phyloP scores from a whole-genome alignment of 2,797 vertebrate genomes.

The Fringilla coelebs region DNA sequence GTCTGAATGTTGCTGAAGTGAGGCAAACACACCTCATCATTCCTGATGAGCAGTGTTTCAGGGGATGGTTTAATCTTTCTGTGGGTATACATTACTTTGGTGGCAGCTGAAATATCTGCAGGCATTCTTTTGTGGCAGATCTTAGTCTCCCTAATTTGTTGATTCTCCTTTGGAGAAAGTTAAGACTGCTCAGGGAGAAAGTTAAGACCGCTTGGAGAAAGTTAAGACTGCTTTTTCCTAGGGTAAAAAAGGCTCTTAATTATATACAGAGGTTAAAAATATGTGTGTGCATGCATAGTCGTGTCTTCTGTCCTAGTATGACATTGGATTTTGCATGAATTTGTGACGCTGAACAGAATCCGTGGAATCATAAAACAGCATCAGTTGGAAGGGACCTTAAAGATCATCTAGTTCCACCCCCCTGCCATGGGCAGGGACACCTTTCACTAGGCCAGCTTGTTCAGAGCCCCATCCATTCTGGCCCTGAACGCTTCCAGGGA shows the following conservation, averaged over 20 bases:
- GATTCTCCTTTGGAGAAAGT: not conserved
- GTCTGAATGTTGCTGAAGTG: not conserved
- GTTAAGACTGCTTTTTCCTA: not conserved
- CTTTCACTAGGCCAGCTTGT: not conserved
- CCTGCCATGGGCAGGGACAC: not conserved
- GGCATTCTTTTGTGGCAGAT: not conserved
- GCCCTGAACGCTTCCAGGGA: not conserved
- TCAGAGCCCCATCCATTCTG: not conserved
- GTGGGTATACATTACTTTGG: not conserved
- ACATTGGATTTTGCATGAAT: not conserved
- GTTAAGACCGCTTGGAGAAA: not conserved
- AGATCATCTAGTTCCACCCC: not conserved
- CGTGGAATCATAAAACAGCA: not conserved
- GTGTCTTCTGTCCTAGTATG: not conserved
- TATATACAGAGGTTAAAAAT: not conserved
- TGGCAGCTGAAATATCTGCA: not conserved
- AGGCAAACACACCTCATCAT: not conserved
- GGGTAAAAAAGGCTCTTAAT: not conserved
- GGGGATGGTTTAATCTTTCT: not conserved
- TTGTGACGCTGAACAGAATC: not conserved
- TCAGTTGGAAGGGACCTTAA: not conserved
- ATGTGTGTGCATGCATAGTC: not conserved
- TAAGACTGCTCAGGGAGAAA: not conserved
- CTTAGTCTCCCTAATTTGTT: not conserved
- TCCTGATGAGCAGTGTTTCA: not conserved